A percentile compares a stretch with the other conserved stretches of the same genome.
These are phyloP conservation scores for Vireo altiloquus DNA, from an alignment of 2,113 vertebrate species.

Conservation along the genomic window DNA sequence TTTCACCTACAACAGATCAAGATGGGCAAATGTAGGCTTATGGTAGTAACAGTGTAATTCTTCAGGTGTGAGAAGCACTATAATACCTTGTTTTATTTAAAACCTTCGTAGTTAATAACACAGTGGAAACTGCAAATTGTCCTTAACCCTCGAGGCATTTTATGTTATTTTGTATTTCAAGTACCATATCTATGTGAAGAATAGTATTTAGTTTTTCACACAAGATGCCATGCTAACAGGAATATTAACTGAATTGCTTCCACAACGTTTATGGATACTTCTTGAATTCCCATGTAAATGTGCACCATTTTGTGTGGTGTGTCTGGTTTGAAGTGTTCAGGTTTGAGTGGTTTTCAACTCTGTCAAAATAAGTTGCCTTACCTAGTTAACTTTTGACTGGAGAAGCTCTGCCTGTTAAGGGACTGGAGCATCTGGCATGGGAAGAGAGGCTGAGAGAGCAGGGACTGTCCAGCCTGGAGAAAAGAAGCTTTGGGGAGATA, in stretches of 20 bases:
- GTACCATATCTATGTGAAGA: neutral
- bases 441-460: neutral
- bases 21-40: neutral
- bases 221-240: neutral
- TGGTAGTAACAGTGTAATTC: neutral
- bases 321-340: neutral
- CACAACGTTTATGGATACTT: neutral
- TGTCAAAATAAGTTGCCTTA: neutral
- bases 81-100: neutral
- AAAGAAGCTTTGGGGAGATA: neutral
- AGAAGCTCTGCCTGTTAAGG: neutral
- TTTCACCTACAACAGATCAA: neutral
- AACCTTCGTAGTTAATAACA: slow-evolving; percentile 13
- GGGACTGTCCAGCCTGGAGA: neutral
- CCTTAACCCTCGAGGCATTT: slow-evolving; percentile 1
- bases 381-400: neutral
- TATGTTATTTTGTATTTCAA: neutral
- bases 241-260: neutral
- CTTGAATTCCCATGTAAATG: neutral
- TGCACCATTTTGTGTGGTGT: neutral
- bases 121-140: slow-evolving; percentile 40
- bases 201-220: neutral
- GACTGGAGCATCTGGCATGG: neutral
- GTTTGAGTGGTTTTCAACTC: neutral
- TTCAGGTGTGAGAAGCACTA: neutral